These are phyloP conservation scores for Pseudopipra pipra DNA, from an alignment of 2,113 vertebrate genomes.

Conservation along the genomic window DNA sequence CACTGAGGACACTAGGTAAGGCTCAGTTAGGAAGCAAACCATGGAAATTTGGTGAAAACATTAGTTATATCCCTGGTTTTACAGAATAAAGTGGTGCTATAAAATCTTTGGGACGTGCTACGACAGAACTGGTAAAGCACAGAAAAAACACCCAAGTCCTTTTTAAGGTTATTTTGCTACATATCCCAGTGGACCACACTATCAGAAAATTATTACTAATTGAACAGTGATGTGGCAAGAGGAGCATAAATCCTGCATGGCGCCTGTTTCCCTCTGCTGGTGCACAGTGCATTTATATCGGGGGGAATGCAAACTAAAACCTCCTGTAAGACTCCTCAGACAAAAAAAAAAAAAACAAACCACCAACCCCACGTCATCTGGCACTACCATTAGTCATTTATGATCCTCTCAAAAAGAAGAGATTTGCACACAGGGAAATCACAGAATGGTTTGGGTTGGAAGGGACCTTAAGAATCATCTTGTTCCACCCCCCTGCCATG, in stretches of 20 bases:
- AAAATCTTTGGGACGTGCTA: rapidly evolving
- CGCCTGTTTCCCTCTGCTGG: not conserved
- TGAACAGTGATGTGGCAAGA: not conserved
- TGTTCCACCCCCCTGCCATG: rapidly evolving
- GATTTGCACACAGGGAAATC: not conserved
- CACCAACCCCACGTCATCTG: not conserved
- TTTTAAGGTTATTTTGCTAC: not conserved
- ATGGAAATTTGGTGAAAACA: not conserved
- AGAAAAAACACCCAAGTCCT: not conserved
- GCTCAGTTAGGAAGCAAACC: not conserved
- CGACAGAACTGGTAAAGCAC: not conserved
- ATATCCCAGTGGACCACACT: not conserved
- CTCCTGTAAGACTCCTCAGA: not conserved
- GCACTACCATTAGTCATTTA: not conserved
- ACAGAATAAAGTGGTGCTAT: rapidly evolving
- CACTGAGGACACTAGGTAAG: not conserved
- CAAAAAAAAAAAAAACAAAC: too few relatives aligned
- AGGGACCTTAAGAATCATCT: not conserved
- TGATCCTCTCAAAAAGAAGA: not conserved
- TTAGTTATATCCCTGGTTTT: not conserved
- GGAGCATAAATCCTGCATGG: not conserved
- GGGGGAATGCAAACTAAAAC: not conserved
- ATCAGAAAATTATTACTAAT: not conserved
- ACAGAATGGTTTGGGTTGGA: not conserved
- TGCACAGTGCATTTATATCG: not conserved